These are phyloP conservation scores for Microtus pennsylvanicus DNA, from an alignment of 2,113 vertebrate species.

Conservation along the genomic window DNA sequence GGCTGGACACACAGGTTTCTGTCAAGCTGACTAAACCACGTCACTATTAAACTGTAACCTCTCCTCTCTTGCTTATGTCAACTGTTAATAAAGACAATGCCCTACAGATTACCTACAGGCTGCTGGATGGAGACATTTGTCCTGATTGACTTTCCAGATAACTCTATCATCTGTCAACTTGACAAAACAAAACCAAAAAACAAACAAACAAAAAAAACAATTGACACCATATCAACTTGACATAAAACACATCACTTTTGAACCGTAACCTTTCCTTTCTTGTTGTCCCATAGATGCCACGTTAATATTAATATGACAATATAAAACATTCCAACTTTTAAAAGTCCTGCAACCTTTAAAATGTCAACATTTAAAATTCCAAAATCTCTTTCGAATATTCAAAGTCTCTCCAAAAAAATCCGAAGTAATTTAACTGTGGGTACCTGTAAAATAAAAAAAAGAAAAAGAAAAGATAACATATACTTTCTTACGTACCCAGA, in stretches of 20 bases:
- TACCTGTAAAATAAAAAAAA: background rate
- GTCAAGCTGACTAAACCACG: background rate
- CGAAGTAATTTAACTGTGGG: background rate
- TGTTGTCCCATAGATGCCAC: background rate
- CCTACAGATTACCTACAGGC: background rate
- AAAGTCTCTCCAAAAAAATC: background rate
- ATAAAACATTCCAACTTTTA: background rate
- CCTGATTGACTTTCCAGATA: background rate
- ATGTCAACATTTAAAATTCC: background rate
- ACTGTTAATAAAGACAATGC: background rate
- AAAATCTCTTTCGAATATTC: background rate
- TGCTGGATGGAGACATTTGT: no score
- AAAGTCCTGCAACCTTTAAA: background rate
- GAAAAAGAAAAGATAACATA: no score
- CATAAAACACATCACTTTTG: background rate
- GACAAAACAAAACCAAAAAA: background rate
- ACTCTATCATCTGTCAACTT: background rate
- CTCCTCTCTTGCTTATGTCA: background rate
- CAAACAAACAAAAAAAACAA: background rate
- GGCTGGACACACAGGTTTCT: background rate
- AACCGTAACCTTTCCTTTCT: background rate
- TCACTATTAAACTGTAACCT: background rate
- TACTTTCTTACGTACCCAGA: background rate
- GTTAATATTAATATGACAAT: background rate
- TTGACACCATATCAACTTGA: background rate